Evolutionary conservation across 2,888 invertebrate genomes (phyloP).

Genomic region (Caenorhabditis plicata): DNA sequence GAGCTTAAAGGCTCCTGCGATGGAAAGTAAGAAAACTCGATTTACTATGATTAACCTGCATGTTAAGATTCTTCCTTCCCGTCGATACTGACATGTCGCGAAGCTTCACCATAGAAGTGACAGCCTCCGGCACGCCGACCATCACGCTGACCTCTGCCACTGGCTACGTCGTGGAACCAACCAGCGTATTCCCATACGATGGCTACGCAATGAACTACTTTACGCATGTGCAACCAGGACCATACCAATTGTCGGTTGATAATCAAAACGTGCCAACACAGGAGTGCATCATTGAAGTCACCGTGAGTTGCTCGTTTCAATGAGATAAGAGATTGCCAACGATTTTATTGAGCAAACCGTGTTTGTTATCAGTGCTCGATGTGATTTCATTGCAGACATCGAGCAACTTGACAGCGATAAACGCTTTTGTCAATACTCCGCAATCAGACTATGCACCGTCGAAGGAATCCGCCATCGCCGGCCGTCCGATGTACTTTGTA

Average conservation of each 20-base stretch:
- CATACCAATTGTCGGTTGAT: conserved; percentile 39
- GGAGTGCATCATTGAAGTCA: conserved; percentile 45
- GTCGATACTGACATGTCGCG: conserved; percentile 22
- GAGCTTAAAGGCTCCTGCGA: conserved; percentile 31
- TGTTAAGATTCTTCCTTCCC: conserved; percentile 33
- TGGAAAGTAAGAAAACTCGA: conserved; percentile 25
- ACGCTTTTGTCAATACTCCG: conserved; percentile 35
- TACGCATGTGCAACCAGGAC: conserved; percentile 25
- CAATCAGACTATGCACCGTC: conserved; percentile 33
- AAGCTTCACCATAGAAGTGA: conserved; percentile 25
- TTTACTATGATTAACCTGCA: neutral
- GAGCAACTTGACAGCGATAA: conserved; percentile 17
- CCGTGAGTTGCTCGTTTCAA: conserved; percentile 14
- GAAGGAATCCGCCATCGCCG: conserved; percentile 33
- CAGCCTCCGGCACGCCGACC: conserved; percentile 30
- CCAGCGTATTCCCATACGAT: conserved; percentile 6
- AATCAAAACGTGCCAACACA: conserved; percentile 32
- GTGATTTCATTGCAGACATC: conserved; percentile 22
- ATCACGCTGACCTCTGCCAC: conserved; percentile 29
- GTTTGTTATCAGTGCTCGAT: no score
- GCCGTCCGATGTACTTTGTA: conserved; percentile 38
- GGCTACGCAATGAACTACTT: conserved; percentile 17
- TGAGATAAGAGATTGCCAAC: conserved; percentile 7
- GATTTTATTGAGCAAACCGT: conserved; percentile 1
- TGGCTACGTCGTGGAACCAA: conserved; percentile 14